phyloP scores from a whole-genome alignment of 2,797 vertebrate genomes.

The Eutrigla gurnardus region DNA sequence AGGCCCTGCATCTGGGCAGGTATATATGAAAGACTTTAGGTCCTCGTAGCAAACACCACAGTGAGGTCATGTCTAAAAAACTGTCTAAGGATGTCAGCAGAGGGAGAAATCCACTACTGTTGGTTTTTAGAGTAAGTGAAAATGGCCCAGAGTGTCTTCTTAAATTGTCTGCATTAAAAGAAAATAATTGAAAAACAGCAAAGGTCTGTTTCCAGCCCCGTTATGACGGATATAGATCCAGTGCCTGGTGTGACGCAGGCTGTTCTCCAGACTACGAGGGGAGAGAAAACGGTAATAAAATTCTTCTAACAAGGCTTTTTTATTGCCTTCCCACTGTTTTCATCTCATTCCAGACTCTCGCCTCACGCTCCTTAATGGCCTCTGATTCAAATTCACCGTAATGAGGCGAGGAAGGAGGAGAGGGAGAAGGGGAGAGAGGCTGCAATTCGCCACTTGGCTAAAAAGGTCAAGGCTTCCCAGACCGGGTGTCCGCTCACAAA shows the following conservation, averaged over 20 bases:
- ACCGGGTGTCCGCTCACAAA: neutral
- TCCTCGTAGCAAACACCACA: neutral
- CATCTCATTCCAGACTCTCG: conserved; percentile 66
- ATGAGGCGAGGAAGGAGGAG: conserved; percentile 54
- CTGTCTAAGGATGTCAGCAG: conserved; percentile 27
- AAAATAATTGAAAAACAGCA: conserved; percentile 28
- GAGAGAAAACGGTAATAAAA: conserved; percentile 70
- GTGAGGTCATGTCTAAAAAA: conserved; percentile 34
- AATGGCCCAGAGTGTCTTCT: conserved; percentile 36
- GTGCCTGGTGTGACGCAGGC: conserved; percentile 60
- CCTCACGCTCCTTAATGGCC: conserved; percentile 65
- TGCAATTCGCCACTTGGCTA: conserved; percentile 8
- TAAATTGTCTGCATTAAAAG: conserved; percentile 54
- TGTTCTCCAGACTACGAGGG: conserved; percentile 58
- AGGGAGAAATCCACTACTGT: conserved; percentile 29
- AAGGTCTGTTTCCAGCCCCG: conserved; percentile 18
- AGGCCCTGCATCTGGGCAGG: conserved; percentile 33
- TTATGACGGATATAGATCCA: conserved; percentile 48
- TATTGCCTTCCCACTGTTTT: conserved; percentile 78
- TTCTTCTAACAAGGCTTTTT: conserved; percentile 74
- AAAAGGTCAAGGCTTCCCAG: conserved; percentile 55
- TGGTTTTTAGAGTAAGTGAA: conserved; percentile 48
- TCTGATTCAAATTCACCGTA: conserved; percentile 62
- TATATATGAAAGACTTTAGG: conserved; percentile 33
- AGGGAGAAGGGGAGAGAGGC: neutral